Percentiles rank a stretch among this genome's conserved stretches.
These are phyloP conservation scores for Drosophila paramelanica DNA, from an alignment of 2,888 invertebrate species.

Conservation along the genomic window DNA sequence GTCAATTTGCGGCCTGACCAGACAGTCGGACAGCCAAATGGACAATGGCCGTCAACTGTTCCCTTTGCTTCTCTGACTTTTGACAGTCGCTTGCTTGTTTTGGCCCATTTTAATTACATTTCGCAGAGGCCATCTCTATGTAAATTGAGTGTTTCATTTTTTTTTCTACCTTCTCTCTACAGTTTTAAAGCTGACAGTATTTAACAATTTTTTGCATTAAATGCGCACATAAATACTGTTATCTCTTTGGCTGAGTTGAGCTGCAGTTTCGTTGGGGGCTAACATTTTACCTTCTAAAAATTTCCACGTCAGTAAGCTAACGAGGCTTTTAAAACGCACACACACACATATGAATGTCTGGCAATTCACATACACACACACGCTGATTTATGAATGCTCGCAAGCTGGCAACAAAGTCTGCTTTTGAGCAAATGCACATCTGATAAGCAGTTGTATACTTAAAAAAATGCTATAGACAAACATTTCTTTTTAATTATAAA, in stretches of 20 bases:
- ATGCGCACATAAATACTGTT: constrained; percentile 71
- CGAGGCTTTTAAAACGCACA: constrained; percentile 51
- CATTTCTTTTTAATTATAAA: constrained; percentile 23
- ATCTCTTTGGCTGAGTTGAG: constrained; percentile 55
- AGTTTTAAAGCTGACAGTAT: constrained; percentile 53
- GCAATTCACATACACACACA: constrained; percentile 3
- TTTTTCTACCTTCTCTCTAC: background rate
- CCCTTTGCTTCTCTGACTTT: constrained; percentile 56
- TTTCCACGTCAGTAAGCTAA: constrained; percentile 77
- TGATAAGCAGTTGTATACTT: constrained; percentile 13
- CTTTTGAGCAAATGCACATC: constrained; percentile 11
- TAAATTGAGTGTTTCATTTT: constrained; percentile 32
- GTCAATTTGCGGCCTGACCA: constrained; percentile 64
- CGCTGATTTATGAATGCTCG: constrained; percentile 1
- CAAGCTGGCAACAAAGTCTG: constrained; percentile 27
- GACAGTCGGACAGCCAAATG: constrained; percentile 25
- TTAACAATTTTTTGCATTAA: constrained; percentile 33
- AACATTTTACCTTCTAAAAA: constrained; percentile 55
- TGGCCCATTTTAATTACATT: constrained; percentile 71
- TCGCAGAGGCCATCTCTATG: constrained; percentile 41
- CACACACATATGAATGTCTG: constrained; percentile 12
- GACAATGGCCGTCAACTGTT: constrained; percentile 24
- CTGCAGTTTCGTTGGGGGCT: constrained; percentile 34
- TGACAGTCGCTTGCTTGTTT: constrained; percentile 67
- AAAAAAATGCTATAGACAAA: constrained; percentile 12